phyloP scores from a whole-genome alignment of 2,797 vertebrate genomes.

The Lacerta viridis region DNA sequence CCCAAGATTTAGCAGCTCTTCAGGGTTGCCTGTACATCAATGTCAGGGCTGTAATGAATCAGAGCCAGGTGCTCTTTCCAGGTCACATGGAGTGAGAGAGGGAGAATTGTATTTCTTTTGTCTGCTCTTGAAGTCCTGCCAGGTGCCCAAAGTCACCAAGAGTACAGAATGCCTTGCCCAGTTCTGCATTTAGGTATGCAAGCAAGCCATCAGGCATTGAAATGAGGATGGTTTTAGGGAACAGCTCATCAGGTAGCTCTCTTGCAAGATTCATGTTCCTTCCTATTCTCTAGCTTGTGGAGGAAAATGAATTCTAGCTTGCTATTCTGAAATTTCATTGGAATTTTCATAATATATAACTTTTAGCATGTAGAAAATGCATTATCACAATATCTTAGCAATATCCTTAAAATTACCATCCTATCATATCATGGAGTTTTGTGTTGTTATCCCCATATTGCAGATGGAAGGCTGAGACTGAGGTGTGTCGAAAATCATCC shows the following conservation, averaged over 20 bases:
- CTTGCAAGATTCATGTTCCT: background rate
- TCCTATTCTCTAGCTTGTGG: background rate
- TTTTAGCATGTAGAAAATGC: background rate
- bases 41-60: slow-evolving; percentile 34
- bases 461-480: background rate
- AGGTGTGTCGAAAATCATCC: background rate
- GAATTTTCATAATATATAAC: background rate
- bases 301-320: background rate
- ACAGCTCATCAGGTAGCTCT: background rate
- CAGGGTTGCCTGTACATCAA: background rate
- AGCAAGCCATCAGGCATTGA: background rate
- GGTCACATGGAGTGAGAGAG: slow-evolving; percentile 26
- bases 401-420: too few species aligned
- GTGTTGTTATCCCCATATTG: background rate
- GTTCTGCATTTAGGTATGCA: background rate
- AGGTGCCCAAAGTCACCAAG: background rate
- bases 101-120: background rate
- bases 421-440: too few species aligned
- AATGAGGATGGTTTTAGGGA: background rate
- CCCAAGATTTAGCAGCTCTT: background rate
- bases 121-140: slow-evolving; percentile 1
- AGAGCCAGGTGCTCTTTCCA: slow-evolving; percentile 23
- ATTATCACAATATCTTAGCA: too few species aligned
- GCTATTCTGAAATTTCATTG: background rate
- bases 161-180: background rate